phyloP scores from a whole-genome alignment of 2,888 invertebrate genomes.

The Caenorhabditis angaria region DNA sequence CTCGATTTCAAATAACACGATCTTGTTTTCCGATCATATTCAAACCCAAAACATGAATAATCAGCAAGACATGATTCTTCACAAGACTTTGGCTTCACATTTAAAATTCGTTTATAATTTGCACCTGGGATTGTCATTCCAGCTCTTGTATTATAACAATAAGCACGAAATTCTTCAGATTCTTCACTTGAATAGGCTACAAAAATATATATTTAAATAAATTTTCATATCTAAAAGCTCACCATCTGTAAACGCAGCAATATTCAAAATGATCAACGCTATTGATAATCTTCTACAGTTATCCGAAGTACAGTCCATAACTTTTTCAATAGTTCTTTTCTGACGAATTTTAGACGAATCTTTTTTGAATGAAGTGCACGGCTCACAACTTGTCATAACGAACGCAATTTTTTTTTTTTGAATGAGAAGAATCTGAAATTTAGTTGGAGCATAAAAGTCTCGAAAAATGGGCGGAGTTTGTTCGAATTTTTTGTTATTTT shows the following conservation, averaged over 20 bases:
- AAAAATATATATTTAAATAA: neutral
- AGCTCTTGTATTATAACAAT: conserved; percentile 46
- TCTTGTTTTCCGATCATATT: conserved; percentile 35
- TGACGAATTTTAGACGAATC: neutral
- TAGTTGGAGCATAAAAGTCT: neutral
- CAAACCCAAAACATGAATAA: conserved; percentile 49
- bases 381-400: neutral
- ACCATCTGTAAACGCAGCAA: neutral
- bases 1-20: conserved; percentile 47
- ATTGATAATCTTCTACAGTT: neutral
- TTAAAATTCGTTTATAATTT: conserved; percentile 34
- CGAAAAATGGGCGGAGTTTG: neutral
- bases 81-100: conserved; percentile 9
- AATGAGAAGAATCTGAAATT: neutral
- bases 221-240: neutral
- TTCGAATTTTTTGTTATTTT: neutral
- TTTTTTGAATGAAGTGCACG: neutral
- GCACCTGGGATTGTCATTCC: conserved; percentile 49
- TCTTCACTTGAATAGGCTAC: too few species aligned
- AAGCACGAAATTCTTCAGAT: neutral
- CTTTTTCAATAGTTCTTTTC: neutral
- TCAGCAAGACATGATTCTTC: conserved; percentile 47
- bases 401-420: neutral
- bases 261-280: neutral
- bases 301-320: neutral